Conservation (phyloP, 2,888 invertebrate genomes). For the Anticlea derivata region DNA sequence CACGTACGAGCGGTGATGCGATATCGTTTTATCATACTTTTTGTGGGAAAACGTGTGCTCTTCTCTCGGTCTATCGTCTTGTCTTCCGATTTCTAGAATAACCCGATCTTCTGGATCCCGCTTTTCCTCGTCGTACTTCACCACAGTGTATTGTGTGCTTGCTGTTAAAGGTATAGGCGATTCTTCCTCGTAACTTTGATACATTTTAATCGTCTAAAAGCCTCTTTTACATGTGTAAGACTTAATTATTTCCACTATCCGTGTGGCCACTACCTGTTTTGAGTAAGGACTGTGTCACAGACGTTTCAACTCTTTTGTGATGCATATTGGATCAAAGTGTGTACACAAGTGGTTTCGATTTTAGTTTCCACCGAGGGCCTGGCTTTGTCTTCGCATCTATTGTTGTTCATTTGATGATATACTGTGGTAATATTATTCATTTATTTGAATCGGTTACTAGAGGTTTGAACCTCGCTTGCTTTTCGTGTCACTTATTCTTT, state of each 20-base stretch:
- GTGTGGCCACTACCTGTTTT: conserved; percentile 57
- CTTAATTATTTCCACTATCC: conserved; percentile 33
- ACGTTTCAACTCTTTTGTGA: conserved; percentile 72
- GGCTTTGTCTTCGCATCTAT: conserved; percentile 51
- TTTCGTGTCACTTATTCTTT: too few species aligned
- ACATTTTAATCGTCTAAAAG: conserved; percentile 50
- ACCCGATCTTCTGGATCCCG: conserved; percentile 69
- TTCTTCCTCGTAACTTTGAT: conserved; percentile 68
- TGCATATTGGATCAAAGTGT: conserved; percentile 82
- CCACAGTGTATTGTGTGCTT: conserved; percentile 58
- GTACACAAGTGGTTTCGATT: conserved; percentile 79
- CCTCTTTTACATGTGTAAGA: conserved; percentile 9
- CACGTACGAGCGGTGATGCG: conserved; percentile 75
- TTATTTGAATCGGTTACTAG: neutral
- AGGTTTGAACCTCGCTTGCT: too few species aligned
- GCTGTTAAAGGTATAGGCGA: conserved; percentile 70
- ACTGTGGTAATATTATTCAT: conserved; percentile 20
- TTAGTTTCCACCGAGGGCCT: conserved; percentile 59
- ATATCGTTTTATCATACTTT: conserved; percentile 79
- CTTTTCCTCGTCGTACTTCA: conserved; percentile 69
- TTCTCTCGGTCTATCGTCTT: conserved; percentile 72
- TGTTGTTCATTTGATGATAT: conserved; percentile 48
- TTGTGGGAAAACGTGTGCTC: conserved; percentile 78
- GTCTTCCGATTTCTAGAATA: conserved; percentile 78
- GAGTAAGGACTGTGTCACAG: conserved; percentile 70